A percentile compares a stretch with the other conserved stretches of the same genome.
Evolutionary conservation across 2,113 vertebrate species (phyloP).

Genomic region (Syngnathus scovelli): DNA sequence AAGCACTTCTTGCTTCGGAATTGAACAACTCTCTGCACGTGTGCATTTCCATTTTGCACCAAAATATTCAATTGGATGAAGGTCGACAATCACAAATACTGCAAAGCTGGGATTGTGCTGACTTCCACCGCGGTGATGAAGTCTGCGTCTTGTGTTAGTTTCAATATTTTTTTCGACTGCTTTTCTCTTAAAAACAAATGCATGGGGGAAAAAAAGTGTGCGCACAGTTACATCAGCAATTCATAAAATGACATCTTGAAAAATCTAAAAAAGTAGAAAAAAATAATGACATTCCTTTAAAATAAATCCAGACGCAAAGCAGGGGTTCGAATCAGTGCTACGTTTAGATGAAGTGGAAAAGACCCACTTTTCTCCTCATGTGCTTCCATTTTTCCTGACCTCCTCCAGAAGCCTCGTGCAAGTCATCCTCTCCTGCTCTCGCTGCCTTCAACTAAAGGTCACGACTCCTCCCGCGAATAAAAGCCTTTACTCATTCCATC

Average conservation of each 20-base stretch:
- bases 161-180: constrained; percentile 32
- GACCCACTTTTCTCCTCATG: constrained; percentile 67
- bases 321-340: constrained; percentile 54
- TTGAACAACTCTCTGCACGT: constrained; percentile 59
- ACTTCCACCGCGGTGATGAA: constrained; percentile 74
- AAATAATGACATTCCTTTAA: constrained; percentile 75
- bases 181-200: constrained; percentile 48
- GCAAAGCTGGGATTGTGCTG: constrained; percentile 63
- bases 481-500: constrained; percentile 53
- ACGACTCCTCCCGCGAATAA: constrained; percentile 41
- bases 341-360: constrained; percentile 64
- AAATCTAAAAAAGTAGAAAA: constrained; percentile 60
- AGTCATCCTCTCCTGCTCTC: constrained; percentile 23
- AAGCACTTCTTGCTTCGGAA: constrained; percentile 73
- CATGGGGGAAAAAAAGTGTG: constrained; percentile 79
- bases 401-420: constrained; percentile 14
- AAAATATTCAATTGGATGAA: constrained; percentile 78
- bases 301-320: constrained; percentile 73
- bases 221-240: constrained; percentile 85
- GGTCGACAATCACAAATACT: constrained; percentile 88
- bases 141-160: constrained; percentile 30
- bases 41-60: constrained; percentile 78
- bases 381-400: constrained; percentile 50
- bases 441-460: constrained; percentile 35
- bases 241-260: constrained; percentile 73